Evolutionary conservation across 2,888 invertebrate species (phyloP).

Genomic region (Eristalis pertinax): DNA sequence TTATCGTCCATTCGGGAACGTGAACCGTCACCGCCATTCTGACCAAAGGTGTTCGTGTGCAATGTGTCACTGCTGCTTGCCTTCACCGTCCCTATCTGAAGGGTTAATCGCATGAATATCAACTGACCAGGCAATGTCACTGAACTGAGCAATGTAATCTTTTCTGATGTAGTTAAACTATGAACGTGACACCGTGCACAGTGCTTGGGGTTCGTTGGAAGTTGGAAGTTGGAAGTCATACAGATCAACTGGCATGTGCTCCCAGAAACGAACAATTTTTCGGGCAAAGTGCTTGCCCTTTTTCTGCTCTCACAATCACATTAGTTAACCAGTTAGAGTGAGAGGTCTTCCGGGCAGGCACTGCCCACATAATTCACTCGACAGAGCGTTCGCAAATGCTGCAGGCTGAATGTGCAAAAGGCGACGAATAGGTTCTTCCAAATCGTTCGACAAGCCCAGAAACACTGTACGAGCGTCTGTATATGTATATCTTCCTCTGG

Average conservation of each 20-base stretch:
- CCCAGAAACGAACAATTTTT: conserved; percentile 23
- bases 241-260: conserved; percentile 45
- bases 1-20: conserved; percentile 1
- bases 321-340: conserved; percentile 52
- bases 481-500: neutral
- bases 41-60: conserved; percentile 12
- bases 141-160: conserved; percentile 50
- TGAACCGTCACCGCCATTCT: conserved; percentile 4
- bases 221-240: conserved; percentile 17
- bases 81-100: conserved; percentile 5
- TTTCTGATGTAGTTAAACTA: conserved; percentile 60
- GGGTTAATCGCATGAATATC: conserved; percentile 55
- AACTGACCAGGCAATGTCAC: conserved; percentile 43
- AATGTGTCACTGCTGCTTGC: conserved; percentile 4
- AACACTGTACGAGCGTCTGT: neutral
- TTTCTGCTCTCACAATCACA: conserved; percentile 43
- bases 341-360: conserved; percentile 31
- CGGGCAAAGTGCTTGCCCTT: conserved; percentile 38
- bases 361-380: conserved; percentile 60
- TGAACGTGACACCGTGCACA: conserved; percentile 54
- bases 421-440: conserved; percentile 32
- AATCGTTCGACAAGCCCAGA: conserved; percentile 23
- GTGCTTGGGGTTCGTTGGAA: conserved; percentile 11
- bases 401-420: conserved; percentile 55
- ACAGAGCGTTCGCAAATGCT: conserved; percentile 35